Base-by-base conservation (phyloP, 64 coral and sea anemone species). In the Montipora foliosa region DNA sequence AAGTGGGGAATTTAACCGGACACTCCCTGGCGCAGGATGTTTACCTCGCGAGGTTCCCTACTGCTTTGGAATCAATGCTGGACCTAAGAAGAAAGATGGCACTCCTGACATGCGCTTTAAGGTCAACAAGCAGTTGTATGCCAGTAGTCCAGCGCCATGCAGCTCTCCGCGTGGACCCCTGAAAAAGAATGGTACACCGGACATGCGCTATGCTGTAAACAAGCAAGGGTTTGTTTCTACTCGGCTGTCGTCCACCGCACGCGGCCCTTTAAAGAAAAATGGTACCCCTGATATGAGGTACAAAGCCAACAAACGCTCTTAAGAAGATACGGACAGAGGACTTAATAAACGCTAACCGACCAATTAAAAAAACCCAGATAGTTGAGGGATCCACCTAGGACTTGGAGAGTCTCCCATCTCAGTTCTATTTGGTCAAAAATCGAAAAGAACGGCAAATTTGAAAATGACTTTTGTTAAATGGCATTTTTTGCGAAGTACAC, bases 271-370 rank as follows among this genome's bases (percentile, higher is more conserved):
- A 7, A 89, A 77, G 52, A 89, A 77, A 77, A 51, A 89, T 89
- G 77, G 77, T 17, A 69, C 59, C 24, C 89, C 89, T 0, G 89
- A 90, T 81, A 90, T 80, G 89, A 80, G 89, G 46, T 90, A 51
- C 49, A 81, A 67, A 5, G 79, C 76, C 59, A 90, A 90, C 37
- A 48, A 68, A 44, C 37, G 37, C 37, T 37, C 37, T 37, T 37
- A 37, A 37, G 37, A 37, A 37, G 37, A 37, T 2, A 37, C 0
- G 37, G 37, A 37, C 37, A 37, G 37, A 37, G 37, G 37, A 37
- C 37, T 37, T 37, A 37, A 37, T 37, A 37, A 37, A 37, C 37
- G 2, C 37, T 37, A 37, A 37, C 37, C 37, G 37, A 37, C 37
- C 37, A 37, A 37, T 37, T 37, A 37, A 37, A 37, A 37, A 37